Evolutionary conservation across 53 echinoderm and acorn worm genomes (phyloP).

Genomic region (Astropecten irregularis): DNA sequence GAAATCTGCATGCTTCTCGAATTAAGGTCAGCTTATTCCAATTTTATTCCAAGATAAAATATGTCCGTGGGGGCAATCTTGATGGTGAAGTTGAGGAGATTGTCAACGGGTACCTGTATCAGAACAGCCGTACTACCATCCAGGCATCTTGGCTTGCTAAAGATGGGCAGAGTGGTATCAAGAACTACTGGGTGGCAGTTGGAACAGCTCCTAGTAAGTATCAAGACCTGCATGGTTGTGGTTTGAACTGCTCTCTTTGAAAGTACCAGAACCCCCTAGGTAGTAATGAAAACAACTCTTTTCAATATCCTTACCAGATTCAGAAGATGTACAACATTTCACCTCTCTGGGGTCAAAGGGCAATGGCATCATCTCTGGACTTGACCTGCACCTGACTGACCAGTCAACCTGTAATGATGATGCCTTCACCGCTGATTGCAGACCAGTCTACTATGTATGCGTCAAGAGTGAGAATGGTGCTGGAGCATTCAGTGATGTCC

Average conservation of each 20-base stretch:
- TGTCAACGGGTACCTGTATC: slow-evolving; percentile 15
- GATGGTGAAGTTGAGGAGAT: slow-evolving; percentile 7
- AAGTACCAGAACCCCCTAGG: too few species aligned
- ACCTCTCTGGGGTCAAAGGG: slow-evolving; percentile 11
- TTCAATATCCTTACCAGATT: too few species aligned
- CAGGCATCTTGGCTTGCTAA: slow-evolving; percentile 57
- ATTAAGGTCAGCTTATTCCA: too few species aligned
- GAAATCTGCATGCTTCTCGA: too few species aligned
- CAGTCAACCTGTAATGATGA: slow-evolving; percentile 11
- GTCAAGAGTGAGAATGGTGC: slow-evolving; percentile 68
- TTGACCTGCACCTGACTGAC: slow-evolving; percentile 42
- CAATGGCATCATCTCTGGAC: background rate
- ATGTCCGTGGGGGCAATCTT: slow-evolving; percentile 11
- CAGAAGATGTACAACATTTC: slow-evolving; percentile 16
- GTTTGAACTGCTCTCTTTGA: too few species aligned
- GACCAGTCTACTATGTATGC: slow-evolving; percentile 54
- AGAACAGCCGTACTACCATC: slow-evolving; percentile 48
- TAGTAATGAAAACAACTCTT: too few species aligned
- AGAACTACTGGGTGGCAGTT: slow-evolving; percentile 69
- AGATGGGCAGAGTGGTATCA: slow-evolving; percentile 56
- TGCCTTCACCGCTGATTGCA: slow-evolving; percentile 2
- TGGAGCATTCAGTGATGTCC: slow-evolving; percentile 37
- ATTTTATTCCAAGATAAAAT: slow-evolving; percentile 30
- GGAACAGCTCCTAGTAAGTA: slow-evolving; percentile 59
- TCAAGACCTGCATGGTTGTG: too few species aligned